Percentiles rank a stretch among this genome's conserved stretches.
phyloP scores from a whole-genome alignment of 2,113 vertebrate species.

The Balaeniceps rex region DNA sequence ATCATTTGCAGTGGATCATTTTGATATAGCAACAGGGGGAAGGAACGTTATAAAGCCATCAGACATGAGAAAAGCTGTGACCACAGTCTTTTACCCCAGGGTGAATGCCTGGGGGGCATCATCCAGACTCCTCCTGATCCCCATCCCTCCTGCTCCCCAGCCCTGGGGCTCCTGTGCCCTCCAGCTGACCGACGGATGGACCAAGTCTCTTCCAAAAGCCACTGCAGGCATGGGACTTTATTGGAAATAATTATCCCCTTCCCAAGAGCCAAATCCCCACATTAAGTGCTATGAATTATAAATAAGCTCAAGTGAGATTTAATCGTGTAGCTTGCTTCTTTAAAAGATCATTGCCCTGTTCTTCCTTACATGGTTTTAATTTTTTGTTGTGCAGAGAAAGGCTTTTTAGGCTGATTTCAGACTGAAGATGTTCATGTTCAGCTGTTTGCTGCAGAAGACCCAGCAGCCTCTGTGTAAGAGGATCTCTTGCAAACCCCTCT shows the following conservation, averaged over 20 bases:
- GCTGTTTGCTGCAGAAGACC: not conserved
- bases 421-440: not conserved
- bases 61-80: not conserved
- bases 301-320: not conserved
- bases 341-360: not conserved
- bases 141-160: not conserved
- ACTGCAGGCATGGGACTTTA: rapidly evolving
- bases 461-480: not conserved
- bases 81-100: not conserved
- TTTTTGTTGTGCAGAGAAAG: not conserved
- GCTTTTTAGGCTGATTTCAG: not conserved
- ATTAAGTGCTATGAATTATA: not conserved
- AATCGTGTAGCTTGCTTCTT: not conserved
- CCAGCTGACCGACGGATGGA: rapidly evolving
- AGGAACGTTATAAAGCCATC: not conserved
- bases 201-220: not conserved
- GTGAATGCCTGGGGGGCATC: too few relatives aligned
- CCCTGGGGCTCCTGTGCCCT: not conserved
- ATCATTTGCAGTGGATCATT: not conserved
- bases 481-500: not conserved
- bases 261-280: not conserved
- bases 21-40: not conserved
- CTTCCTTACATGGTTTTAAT: not conserved
- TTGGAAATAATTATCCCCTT: not conserved
- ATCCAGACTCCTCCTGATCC: rapidly evolving